Evolutionary conservation across 2,888 invertebrate genomes (phyloP), one percentile per base, ranked within the genome.

Genomic region (Drosophila ustulata): DNA sequence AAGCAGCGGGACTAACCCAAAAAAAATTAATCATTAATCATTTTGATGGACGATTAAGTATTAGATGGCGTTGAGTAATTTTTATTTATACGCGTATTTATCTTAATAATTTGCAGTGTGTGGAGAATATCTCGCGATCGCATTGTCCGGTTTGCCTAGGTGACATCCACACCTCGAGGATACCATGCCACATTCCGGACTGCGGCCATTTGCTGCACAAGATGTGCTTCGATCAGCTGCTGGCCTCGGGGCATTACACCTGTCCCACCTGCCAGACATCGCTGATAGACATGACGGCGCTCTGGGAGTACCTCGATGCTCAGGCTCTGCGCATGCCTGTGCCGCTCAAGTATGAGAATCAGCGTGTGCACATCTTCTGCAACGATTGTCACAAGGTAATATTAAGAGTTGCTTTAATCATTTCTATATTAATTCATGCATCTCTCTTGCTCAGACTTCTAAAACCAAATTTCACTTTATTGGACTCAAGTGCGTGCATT

Each of bases 121-220:
- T 98, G 6, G 97, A 97, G 92, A 97, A 97, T 89, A 96, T 97
- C 34, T 97, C 97, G 11, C 95, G 96, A 6, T 95, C 96, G 5
- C 96, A 97, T 93, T 98, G 98, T 91, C 97, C 98, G 0, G 96
- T 98, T 37, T 98, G 98, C 88, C 93, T 97, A 71, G 97, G 98
- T 79, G 97, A 97, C 92, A 97, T 98, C 86, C 98, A 98, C 93
- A 97, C 97, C 11, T 97, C 97, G 7, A 94, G 97, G 72, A 96
- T 96, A 90, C 96, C 96, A 55, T 96, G 97, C 92, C 97, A 97
- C 93, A 97, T 98, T 92, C 97, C 97, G 5, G 95, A 95, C 90
- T 98, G 98, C 92, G 97, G 97, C 0, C 98, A 98, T 93, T 93
- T 97, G 78, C 93, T 98, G 87, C 98, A 98, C 93, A 94, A 96